Evolutionary conservation across 2,797 vertebrate species (phyloP), one percentile per base, ranked within the genome.

Genomic region (Steatocranus sp.): DNA sequence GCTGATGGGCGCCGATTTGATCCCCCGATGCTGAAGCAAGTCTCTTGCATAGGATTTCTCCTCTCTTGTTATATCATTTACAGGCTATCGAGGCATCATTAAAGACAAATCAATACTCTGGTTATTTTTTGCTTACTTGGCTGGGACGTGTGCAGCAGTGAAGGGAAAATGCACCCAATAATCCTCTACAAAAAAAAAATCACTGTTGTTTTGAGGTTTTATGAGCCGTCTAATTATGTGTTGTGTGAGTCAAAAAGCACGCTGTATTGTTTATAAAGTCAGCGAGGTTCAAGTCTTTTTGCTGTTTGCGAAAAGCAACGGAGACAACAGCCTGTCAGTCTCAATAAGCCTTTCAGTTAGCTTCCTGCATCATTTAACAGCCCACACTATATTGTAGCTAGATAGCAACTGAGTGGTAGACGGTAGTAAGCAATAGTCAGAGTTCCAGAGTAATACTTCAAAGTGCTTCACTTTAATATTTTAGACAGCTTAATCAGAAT

Each of bases 21-120:
- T 90, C 76, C 68, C 81, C 78, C 11, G 76, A 84, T 76, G 87
- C 88, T 41, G 56, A 90, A 83, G 74, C 74, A 76, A 66, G 78
- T 80, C 70, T 83, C 53, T 58, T 49, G 66, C 36, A 14, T 56
- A 77, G 50, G 68, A 77, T 82, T 90, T 86, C 83, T 61, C 56
- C 75, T 79, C 30, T 88, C 78, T 76, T 63, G 23, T 85, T 75
- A 73, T 86, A 90, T 91, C 82, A 88, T 86, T 93, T 87, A 89
- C 84, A 83, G 75, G 18, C 50, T 54, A 41, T 20, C 78, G 34
- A 88, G 76, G 79, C 78, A 83, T 85, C 81, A 86, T 89, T 88
- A 86, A 68, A 86, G 79, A 63, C 68, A 51, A 89, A 89, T 91
- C 86, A 38, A 91, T 89, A 85, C 75, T 79, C 38, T 70, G 34